A percentile compares a stretch with the other conserved stretches of the same genome.
Conservation (phyloP, 2,888 invertebrate species). For the Dryobotodes eremita region DNA sequence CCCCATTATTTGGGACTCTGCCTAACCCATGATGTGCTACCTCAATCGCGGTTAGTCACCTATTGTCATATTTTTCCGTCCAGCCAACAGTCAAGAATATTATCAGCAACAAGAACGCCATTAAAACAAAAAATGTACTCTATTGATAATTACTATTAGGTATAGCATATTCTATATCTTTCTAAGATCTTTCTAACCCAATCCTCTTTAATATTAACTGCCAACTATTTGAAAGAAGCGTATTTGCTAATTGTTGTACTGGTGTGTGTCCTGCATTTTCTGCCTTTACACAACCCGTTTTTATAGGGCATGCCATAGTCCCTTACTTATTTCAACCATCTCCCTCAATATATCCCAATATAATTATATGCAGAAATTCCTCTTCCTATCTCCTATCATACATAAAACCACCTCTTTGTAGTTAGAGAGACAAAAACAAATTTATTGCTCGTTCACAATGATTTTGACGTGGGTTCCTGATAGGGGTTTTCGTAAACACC, state of each 20-base stretch:
- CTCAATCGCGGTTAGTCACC: too few species aligned
- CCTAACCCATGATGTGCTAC: background rate
- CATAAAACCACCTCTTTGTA: conserved; percentile 55
- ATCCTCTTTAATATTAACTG: background rate
- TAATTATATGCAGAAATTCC: conserved; percentile 50
- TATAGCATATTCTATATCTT: background rate
- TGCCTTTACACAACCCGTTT: background rate
- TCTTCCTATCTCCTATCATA: conserved; percentile 21
- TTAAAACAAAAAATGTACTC: background rate
- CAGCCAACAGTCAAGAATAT: background rate
- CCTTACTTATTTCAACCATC: background rate
- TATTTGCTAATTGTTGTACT: background rate
- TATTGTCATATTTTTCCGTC: background rate
- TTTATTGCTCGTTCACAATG: conserved; percentile 69
- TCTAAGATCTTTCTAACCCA: background rate
- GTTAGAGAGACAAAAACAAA: conserved; percentile 70
- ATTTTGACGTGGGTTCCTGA: conserved; percentile 73
- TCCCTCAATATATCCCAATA: conserved; percentile 17
- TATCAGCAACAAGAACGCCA: background rate
- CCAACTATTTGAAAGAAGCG: background rate
- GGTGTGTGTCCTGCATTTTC: background rate
- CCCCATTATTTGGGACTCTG: background rate
- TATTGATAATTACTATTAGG: background rate
- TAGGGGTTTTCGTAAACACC: conserved; percentile 66
- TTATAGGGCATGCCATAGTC: background rate